Percentiles rank a stretch among this genome's conserved stretches.
Conservation (phyloP, 1,140 invertebrate species). For the Panonychus citri region DNA sequence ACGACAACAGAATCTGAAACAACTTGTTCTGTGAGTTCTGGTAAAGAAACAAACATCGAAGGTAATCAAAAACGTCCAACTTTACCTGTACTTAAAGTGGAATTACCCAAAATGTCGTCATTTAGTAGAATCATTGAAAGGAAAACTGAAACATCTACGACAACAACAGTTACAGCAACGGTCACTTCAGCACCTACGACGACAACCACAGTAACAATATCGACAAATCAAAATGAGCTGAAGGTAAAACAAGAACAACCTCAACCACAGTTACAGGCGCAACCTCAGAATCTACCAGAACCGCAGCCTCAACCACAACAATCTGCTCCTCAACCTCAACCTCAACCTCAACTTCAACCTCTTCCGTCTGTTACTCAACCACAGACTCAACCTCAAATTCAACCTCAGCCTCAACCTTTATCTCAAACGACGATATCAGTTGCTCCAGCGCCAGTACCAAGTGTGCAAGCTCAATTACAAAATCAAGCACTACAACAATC, state of each 20-base stretch:
- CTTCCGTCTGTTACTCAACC: neutral
- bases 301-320: too few species aligned
- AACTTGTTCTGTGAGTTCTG: neutral
- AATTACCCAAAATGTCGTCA: conserved; percentile 13
- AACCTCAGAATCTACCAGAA: too few species aligned
- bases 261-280: neutral
- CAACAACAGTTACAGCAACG: neutral
- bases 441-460: neutral
- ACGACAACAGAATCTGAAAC: neutral
- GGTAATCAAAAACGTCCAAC: neutral
- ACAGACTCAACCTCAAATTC: neutral
- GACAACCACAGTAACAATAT: too few species aligned
- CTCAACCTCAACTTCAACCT: neutral
- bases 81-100: conserved; percentile 15
- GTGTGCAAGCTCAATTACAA: neutral
- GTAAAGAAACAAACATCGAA: neutral
- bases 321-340: neutral
- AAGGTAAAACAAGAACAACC: neutral
- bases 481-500: neutral
- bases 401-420: neutral
- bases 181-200: neutral
- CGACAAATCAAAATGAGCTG: too few species aligned
- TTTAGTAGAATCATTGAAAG: neutral
- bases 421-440: neutral
- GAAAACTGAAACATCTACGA: neutral